Evolutionary conservation across 2,113 vertebrate species (phyloP).

Genomic region (Leucoraja erinaceus): DNA sequence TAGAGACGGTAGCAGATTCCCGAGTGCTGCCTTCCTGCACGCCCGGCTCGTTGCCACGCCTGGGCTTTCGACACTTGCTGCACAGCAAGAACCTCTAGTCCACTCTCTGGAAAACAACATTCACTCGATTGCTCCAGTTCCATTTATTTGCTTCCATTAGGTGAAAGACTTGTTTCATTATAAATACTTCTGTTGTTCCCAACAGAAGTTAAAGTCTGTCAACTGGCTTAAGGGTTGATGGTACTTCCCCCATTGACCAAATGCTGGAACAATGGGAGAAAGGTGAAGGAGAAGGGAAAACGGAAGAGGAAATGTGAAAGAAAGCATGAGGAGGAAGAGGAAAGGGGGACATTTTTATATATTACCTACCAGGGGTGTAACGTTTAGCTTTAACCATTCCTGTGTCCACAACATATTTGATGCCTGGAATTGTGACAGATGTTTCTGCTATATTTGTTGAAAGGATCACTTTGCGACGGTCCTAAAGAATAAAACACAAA

Average conservation of each 20-base stretch:
- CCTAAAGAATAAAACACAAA: slow-evolving; percentile 54
- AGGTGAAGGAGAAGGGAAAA: too few species aligned
- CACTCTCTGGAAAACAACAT: slow-evolving; percentile 60
- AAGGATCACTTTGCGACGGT: slow-evolving; percentile 86
- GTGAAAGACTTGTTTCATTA: neutral
- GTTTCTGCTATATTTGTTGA: slow-evolving; percentile 97
- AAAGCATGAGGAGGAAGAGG: neutral
- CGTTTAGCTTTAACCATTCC: slow-evolving; percentile 98
- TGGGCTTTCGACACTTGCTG: slow-evolving; percentile 90
- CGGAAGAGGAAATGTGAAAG: neutral
- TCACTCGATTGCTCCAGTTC: neutral
- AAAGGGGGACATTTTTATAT: neutral
- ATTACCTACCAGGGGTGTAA: slow-evolving; percentile 79
- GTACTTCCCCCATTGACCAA: too few species aligned
- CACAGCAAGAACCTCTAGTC: slow-evolving; percentile 85
- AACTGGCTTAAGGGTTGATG: too few species aligned
- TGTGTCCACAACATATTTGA: slow-evolving; percentile 89
- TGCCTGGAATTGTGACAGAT: slow-evolving; percentile 87
- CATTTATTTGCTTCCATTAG: neutral
- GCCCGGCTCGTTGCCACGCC: slow-evolving; percentile 87
- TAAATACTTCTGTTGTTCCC: neutral
- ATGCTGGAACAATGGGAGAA: neutral
- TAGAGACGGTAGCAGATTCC: slow-evolving; percentile 87
- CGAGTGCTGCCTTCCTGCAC: slow-evolving; percentile 80
- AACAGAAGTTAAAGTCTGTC: neutral